These are phyloP conservation scores for Oligia latruncula DNA, from an alignment of 2,888 invertebrate species.

Conservation along the genomic window DNA sequence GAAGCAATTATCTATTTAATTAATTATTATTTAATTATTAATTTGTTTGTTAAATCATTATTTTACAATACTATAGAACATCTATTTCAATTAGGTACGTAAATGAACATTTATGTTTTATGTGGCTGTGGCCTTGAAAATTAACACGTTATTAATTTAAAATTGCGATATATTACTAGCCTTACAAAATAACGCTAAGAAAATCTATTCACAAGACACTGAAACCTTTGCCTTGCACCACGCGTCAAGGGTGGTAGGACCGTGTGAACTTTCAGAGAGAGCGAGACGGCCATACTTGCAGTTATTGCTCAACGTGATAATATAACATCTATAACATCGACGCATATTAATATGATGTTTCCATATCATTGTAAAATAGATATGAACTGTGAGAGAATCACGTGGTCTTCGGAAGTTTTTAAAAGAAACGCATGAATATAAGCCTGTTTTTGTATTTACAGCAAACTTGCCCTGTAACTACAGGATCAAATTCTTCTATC, in stretches of 20 bases:
- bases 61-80: too few species aligned
- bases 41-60: too few species aligned
- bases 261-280: slow-evolving; percentile 74
- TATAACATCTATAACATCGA: slow-evolving; percentile 58
- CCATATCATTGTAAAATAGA: background rate
- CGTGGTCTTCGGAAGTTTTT: background rate
- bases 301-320: slow-evolving; percentile 73
- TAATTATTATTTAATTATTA: too few species aligned
- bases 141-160: too few species aligned
- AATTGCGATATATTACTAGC: background rate
- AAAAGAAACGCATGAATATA: background rate
- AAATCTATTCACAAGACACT: slow-evolving; percentile 11
- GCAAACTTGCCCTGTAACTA: background rate
- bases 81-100: too few species aligned
- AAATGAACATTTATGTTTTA: background rate
- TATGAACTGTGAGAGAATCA: background rate
- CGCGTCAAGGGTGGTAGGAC: slow-evolving; percentile 72
- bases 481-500: too few species aligned
- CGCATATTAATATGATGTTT: slow-evolving; percentile 24
- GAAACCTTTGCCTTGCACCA: slow-evolving; percentile 67
- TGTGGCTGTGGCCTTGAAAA: too few species aligned
- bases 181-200: background rate
- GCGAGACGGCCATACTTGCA: slow-evolving; percentile 75
- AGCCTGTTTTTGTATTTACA: background rate
- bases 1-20: too few species aligned